Percentiles rank a stretch among this genome's conserved stretches.
These are phyloP conservation scores for Aplysia californica DNA, from an alignment of 1,140 invertebrate genomes.

Conservation along the genomic window DNA sequence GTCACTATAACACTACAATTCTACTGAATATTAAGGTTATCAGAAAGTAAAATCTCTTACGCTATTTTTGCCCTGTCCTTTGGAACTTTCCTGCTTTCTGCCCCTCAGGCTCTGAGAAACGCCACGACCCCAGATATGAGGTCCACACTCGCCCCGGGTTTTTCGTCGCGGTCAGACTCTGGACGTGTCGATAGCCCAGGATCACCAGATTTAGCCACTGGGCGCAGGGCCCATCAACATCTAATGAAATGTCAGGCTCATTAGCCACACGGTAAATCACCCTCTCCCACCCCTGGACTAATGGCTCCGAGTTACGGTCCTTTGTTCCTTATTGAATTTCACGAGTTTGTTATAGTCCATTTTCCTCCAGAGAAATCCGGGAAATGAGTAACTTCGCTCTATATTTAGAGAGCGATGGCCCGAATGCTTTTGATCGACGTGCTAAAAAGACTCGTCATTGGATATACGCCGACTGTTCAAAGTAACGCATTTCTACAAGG, in stretches of 20 bases:
- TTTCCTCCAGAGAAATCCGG: background rate
- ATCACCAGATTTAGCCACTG: slow-evolving; percentile 7
- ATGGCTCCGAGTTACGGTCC: background rate
- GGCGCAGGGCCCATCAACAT: background rate
- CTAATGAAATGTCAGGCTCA: slow-evolving; percentile 17
- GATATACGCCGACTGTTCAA: too few species aligned
- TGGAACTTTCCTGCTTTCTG: background rate
- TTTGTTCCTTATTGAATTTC: slow-evolving; percentile 18
- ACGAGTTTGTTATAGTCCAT: slow-evolving; percentile 9
- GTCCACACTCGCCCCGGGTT: background rate
- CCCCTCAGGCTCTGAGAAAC: background rate
- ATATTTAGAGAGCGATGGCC: too few species aligned
- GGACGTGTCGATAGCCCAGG: too few species aligned
- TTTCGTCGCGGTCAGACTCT: too few species aligned
- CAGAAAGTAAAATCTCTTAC: background rate
- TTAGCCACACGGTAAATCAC: slow-evolving; percentile 17
- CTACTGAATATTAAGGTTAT: background rate
- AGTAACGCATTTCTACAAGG: too few species aligned
- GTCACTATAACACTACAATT: too few species aligned
- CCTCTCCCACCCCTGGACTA: background rate
- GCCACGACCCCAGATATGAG: background rate
- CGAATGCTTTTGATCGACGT: too few species aligned
- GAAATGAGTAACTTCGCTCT: too few species aligned
- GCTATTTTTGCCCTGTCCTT: background rate
- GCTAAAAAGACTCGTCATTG: too few species aligned